phyloP scores from a whole-genome alignment of 2,797 vertebrate species.

The Syngnathus acus region DNA sequence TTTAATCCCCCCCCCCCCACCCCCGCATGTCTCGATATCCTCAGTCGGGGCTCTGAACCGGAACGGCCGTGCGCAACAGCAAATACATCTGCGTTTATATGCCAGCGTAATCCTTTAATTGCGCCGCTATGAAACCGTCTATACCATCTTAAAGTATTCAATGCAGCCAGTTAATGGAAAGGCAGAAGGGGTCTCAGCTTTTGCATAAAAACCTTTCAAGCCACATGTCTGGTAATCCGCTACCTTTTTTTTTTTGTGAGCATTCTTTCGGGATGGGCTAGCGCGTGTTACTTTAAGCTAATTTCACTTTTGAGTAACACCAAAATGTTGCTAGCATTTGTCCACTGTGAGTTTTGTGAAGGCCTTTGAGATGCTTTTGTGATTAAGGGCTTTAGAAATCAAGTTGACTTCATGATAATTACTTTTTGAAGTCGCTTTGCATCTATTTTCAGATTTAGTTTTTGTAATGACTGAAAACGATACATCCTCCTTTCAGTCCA shows the following conservation, averaged over 20 bases:
- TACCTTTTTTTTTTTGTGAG: slow-evolving; percentile 66
- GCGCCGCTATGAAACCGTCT: slow-evolving; percentile 67
- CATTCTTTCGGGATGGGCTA: slow-evolving; percentile 36
- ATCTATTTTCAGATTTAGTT: not conserved
- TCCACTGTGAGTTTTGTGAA: too few species aligned
- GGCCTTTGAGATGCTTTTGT: too few species aligned
- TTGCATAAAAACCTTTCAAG: slow-evolving; percentile 77
- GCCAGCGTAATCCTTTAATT: slow-evolving; percentile 77
- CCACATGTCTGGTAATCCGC: slow-evolving; percentile 65
- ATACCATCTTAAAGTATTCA: slow-evolving; percentile 72
- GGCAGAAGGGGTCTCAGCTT: slow-evolving; percentile 63
- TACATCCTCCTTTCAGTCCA: not conserved
- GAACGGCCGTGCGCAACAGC: slow-evolving; percentile 56
- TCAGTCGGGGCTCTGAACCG: slow-evolving; percentile 47
- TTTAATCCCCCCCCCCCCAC: slow-evolving; percentile 2
- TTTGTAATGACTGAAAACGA: not conserved
- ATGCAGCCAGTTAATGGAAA: slow-evolving; percentile 67
- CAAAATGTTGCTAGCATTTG: too few species aligned
- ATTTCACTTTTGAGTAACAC: too few species aligned
- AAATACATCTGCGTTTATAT: slow-evolving; percentile 62
- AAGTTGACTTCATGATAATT: not conserved
- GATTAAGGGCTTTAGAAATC: not conserved
- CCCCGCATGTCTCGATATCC: slow-evolving; percentile 34
- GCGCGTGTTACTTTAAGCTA: slow-evolving; percentile 9
- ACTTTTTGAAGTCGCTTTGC: not conserved